Evolutionary conservation across 2,113 vertebrate species (phyloP).

Genomic region (Gymnogyps californianus): DNA sequence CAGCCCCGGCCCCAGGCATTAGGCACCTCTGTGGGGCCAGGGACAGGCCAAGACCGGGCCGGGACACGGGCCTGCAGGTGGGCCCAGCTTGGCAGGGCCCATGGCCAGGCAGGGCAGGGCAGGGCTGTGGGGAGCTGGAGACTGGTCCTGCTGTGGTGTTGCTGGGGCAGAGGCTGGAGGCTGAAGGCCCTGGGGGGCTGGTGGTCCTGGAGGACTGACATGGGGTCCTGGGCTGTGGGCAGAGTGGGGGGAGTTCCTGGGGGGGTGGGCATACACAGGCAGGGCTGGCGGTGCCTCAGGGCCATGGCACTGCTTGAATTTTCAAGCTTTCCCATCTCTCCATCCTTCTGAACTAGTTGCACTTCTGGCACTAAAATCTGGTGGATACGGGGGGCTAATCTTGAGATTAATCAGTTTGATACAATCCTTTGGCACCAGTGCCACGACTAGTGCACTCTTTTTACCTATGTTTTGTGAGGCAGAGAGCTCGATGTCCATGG

Average conservation of each 20-base stretch:
- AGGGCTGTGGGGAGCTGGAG: background rate
- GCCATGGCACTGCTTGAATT: background rate
- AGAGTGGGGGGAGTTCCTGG: background rate
- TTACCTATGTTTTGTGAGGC: background rate
- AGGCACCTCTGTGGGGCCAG: background rate
- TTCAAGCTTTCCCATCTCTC: background rate
- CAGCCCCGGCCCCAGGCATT: background rate
- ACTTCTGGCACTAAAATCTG: background rate
- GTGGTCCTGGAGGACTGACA: background rate
- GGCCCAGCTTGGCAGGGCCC: background rate
- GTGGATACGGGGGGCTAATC: background rate
- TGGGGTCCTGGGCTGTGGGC: background rate
- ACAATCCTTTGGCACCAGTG: accelerated
- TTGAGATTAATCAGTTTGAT: background rate
- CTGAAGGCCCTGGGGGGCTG: background rate
- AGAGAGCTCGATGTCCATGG: background rate
- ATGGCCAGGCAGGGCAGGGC: no score
- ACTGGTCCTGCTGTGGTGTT: background rate
- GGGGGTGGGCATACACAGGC: no score
- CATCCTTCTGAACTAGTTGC: background rate
- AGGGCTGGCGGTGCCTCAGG: background rate
- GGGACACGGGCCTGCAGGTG: no score
- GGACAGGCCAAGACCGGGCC: background rate
- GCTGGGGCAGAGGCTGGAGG: background rate
- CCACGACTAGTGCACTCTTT: background rate